phyloP scores from a whole-genome alignment of 2,797 vertebrate genomes.

The Capromys pilorides region DNA sequence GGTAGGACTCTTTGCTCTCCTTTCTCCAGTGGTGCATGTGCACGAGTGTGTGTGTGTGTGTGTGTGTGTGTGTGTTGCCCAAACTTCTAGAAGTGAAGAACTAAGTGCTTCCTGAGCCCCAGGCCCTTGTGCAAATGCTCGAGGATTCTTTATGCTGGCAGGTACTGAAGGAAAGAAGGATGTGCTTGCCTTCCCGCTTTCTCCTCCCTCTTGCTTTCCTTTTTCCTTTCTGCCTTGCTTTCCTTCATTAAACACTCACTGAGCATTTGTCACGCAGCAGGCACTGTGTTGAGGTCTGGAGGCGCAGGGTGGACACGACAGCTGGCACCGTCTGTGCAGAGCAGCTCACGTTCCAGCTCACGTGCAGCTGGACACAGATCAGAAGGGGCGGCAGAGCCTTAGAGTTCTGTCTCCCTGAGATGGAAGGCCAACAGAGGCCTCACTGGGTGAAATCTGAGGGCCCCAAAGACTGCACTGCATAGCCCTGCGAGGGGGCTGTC shows the following conservation, averaged over 20 bases:
- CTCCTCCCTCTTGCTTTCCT: background rate
- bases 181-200: background rate
- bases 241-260: background rate
- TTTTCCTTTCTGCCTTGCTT: background rate
- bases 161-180: too few relatives aligned
- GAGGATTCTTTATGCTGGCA: background rate
- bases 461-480: background rate
- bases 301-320: background rate
- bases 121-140: background rate
- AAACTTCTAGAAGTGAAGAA: background rate
- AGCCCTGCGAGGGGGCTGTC: background rate
- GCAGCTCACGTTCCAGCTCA: background rate
- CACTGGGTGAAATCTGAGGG: background rate
- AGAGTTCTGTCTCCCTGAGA: background rate
- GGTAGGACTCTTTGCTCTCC: background rate
- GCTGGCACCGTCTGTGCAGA: background rate
- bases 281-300: background rate
- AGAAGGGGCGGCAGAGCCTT: background rate
- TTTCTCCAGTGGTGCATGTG: background rate
- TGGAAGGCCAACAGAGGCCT: background rate
- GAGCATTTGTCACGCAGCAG: background rate
- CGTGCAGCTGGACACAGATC: background rate
- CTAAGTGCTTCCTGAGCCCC: background rate
- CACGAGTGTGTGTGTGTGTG: background rate
- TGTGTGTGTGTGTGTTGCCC: background rate